Percentiles rank a stretch among this genome's conserved stretches.
Conservation (phyloP, 2,888 invertebrate species). For the Nymphalis c-album region DNA sequence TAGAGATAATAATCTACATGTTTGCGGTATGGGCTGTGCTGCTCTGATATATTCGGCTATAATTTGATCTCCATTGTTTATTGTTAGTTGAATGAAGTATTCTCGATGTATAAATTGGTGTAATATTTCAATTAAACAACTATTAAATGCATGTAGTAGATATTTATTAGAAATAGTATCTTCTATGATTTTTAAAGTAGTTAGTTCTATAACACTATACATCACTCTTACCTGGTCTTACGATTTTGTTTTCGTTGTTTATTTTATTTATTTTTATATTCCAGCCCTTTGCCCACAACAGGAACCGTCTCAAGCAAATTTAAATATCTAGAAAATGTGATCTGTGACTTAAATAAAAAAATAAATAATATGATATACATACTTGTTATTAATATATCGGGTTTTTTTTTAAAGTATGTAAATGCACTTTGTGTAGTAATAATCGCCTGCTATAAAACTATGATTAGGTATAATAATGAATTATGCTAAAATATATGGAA, state of each 20-base stretch:
- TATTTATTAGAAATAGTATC: conserved; percentile 18
- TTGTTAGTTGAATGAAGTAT: conserved; percentile 17
- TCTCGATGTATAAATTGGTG: conserved; percentile 10
- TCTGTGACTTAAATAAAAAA: conserved; percentile 53
- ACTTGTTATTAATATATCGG: conserved; percentile 40
- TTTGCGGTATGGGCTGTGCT: conserved; percentile 30
- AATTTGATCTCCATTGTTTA: conserved; percentile 1
- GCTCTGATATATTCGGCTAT: conserved; percentile 7
- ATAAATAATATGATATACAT: conserved; percentile 53
- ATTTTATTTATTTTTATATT: conserved; percentile 30
- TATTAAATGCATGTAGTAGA: conserved; percentile 31
- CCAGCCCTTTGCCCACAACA: conserved; percentile 44
- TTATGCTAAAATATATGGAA: conserved; percentile 48
- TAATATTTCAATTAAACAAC: conserved; percentile 5
- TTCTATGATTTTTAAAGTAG: conserved; percentile 22
- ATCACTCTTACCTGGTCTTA: conserved; percentile 37
- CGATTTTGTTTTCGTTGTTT: conserved; percentile 43
- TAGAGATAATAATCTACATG: conserved; percentile 24
- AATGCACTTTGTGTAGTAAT: conserved; percentile 74
- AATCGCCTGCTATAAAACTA: conserved; percentile 70
- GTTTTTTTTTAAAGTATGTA: conserved; percentile 51
- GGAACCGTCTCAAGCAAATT: conserved; percentile 73
- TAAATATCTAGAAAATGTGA: conserved; percentile 68
- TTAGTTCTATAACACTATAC: conserved; percentile 25
- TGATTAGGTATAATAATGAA: conserved; percentile 55